Evolutionary conservation across 2,113 vertebrate genomes (phyloP).

Genomic region (Siniperca knerii): DNA sequence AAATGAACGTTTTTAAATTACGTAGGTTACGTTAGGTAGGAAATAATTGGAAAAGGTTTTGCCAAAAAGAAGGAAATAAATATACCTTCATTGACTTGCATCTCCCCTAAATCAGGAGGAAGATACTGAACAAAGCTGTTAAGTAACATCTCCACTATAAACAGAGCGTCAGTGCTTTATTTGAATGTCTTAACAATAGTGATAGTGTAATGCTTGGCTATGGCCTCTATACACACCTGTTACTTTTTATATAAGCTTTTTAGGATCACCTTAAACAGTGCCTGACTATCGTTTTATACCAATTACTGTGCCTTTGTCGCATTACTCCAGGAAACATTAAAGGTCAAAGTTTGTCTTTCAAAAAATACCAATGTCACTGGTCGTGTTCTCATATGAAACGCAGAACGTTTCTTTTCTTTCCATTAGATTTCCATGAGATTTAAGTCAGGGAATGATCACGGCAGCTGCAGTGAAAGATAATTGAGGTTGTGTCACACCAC

Average conservation of each 20-base stretch:
- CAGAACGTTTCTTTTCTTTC: background rate
- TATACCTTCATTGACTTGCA: background rate
- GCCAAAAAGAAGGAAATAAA: background rate
- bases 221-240: background rate
- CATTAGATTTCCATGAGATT: background rate
- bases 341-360: background rate
- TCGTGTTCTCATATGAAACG: background rate
- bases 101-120: background rate
- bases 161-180: background rate
- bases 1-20: no score
- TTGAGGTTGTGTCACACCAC: constrained; percentile 51
- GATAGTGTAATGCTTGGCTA: background rate
- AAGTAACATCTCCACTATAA: background rate
- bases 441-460: background rate
- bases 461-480: constrained; percentile 43
- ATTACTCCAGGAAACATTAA: background rate
- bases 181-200: background rate
- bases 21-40: background rate
- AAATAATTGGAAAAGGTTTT: background rate
- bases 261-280: background rate
- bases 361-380: background rate
- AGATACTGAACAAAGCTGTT: background rate
- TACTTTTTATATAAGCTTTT: background rate
- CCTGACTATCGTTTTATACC: background rate
- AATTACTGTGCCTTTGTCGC: background rate